Conservation (phyloP, 2,797 vertebrate genomes). For the Enteromius trimaculatus region DNA sequence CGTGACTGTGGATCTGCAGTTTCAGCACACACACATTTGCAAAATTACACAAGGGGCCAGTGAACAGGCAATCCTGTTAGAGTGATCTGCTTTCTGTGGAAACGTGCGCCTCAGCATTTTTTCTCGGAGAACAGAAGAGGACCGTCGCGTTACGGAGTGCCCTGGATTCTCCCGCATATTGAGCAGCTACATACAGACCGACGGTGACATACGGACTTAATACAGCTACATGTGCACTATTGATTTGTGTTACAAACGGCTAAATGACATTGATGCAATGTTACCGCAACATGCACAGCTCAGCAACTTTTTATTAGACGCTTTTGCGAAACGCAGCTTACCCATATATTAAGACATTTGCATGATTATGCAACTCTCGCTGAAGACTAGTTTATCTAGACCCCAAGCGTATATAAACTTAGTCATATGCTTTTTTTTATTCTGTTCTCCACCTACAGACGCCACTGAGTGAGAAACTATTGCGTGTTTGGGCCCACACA, state of each 20-base stretch:
- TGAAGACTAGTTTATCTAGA: constrained; percentile 30
- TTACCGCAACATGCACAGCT: constrained; percentile 35
- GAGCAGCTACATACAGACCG: neutral
- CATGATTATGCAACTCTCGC: constrained; percentile 41
- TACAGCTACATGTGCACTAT: constrained; percentile 14
- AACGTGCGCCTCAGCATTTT: constrained; percentile 59
- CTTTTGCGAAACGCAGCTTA: neutral
- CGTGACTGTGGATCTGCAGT: constrained; percentile 10
- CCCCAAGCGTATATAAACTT: constrained; percentile 23
- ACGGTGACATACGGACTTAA: neutral
- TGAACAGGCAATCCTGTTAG: constrained; percentile 59
- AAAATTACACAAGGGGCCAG: constrained; percentile 54
- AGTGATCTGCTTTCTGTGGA: constrained; percentile 54
- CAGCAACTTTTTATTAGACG: constrained; percentile 14
- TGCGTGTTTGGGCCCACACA: constrained; percentile 26
- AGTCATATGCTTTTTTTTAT: constrained; percentile 28
- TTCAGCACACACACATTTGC: constrained; percentile 43
- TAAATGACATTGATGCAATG: constrained; percentile 38
- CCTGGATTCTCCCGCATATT: constrained; percentile 9
- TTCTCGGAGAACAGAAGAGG: constrained; percentile 27
- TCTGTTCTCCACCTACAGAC: constrained; percentile 27
- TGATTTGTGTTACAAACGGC: constrained; percentile 25
- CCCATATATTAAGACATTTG: constrained; percentile 16
- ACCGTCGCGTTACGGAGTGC: constrained; percentile 18
- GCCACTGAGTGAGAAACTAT: constrained; percentile 24